These are phyloP conservation scores for Drosophila chauvacae DNA, from an alignment of 1,140 invertebrate genomes.

Conservation along the genomic window DNA sequence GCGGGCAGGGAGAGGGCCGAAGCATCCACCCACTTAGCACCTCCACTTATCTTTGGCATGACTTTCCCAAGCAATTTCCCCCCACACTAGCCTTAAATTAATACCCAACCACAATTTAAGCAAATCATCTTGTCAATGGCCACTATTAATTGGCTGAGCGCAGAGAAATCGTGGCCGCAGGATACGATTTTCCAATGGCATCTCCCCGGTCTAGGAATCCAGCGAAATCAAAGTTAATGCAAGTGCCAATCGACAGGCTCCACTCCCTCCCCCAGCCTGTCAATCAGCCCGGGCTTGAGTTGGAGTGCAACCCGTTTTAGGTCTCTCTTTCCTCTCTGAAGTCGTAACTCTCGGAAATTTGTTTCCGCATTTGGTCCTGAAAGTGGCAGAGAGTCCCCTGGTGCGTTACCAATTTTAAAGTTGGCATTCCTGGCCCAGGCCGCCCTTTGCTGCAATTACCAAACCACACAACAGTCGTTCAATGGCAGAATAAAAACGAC, in stretches of 20 bases:
- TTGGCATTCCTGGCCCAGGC: conserved; percentile 60
- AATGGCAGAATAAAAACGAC: conserved; percentile 79
- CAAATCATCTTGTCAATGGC: conserved; percentile 69
- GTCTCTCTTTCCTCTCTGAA: conserved; percentile 25
- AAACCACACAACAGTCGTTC: conserved; percentile 82
- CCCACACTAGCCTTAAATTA: conserved; percentile 37
- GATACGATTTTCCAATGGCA: conserved; percentile 55
- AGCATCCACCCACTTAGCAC: conserved; percentile 29
- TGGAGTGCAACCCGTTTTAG: conserved; percentile 50
- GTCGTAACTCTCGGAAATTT: conserved; percentile 74
- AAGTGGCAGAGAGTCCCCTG: conserved; percentile 53
- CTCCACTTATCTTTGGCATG: conserved; percentile 20
- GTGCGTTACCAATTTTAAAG: conserved; percentile 80
- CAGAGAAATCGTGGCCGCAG: conserved; percentile 56
- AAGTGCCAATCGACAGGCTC: conserved; percentile 74
- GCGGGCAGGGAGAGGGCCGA: too few relatives aligned
- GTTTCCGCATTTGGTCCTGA: conserved; percentile 72
- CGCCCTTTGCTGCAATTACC: conserved; percentile 78
- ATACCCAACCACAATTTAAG: conserved; percentile 42
- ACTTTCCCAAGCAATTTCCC: conserved; percentile 58
- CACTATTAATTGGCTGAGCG: conserved; percentile 55
- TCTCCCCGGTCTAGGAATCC: conserved; percentile 33
- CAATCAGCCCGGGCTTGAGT: conserved; percentile 51
- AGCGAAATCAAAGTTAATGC: conserved; percentile 72
- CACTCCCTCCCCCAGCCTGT: conserved; percentile 35